Percentiles rank a stretch among this genome's conserved stretches.
These are phyloP conservation scores for Andrena minutula DNA, from an alignment of 2,888 invertebrate species.

Conservation along the genomic window DNA sequence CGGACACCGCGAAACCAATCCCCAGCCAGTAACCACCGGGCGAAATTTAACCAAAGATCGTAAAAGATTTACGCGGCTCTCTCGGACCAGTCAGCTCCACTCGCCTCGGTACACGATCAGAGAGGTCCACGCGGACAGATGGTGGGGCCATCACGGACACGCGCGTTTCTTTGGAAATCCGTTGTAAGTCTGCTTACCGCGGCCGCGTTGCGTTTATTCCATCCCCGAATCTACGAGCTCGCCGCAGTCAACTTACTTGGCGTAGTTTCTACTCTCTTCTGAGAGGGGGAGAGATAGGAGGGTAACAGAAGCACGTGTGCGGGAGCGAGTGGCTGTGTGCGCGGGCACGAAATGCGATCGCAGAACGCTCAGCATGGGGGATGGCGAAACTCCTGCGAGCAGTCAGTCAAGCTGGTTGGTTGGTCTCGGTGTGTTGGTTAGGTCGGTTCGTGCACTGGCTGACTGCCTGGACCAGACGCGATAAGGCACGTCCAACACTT, in stretches of 20 bases:
- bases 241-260: conserved; percentile 1
- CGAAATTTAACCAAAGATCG: not conserved
- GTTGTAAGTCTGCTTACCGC: conserved; percentile 10
- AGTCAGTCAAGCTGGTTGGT: conserved; percentile 77
- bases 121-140: conserved; percentile 26
- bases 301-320: conserved; percentile 23
- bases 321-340: conserved; percentile 5
- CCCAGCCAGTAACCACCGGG: not conserved
- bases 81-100: not conserved
- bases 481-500: conserved; percentile 84
- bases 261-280: not conserved
- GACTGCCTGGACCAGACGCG: conserved; percentile 83
- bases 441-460: conserved; percentile 73
- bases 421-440: conserved; percentile 71
- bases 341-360: conserved; percentile 57
- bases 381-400: conserved; percentile 71
- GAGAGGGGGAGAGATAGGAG: not conserved
- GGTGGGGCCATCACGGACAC: conserved; percentile 29
- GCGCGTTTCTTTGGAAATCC: conserved; percentile 32
- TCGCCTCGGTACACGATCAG: not conserved
- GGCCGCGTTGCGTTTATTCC: conserved; percentile 14
- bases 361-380: conserved; percentile 63
- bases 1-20: not conserved
- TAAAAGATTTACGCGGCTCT: conserved; percentile 29
- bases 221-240: conserved; percentile 11